Conservation (phyloP, 1,140 invertebrate genomes). For the Leptopilina boulardi region DNA sequence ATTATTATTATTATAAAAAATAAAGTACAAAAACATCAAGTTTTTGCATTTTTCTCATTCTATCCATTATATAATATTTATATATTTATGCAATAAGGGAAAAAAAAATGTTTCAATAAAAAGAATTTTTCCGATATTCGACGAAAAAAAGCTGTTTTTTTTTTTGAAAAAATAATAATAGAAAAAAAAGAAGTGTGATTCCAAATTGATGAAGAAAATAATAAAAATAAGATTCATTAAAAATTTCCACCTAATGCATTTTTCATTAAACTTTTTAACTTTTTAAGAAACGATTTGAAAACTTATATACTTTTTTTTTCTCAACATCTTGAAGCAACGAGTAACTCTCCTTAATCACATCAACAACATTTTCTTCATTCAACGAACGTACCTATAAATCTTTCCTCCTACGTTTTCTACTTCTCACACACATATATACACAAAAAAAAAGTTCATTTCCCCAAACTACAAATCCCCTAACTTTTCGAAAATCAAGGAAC, state of each 20-base stretch:
- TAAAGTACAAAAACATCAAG: too few relatives aligned
- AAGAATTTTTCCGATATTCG: too few relatives aligned
- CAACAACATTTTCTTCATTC: background rate
- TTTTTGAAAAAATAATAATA: too few relatives aligned
- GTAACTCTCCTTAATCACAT: constrained; percentile 32
- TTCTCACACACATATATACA: background rate
- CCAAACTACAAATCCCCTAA: background rate
- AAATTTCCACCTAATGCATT: background rate
- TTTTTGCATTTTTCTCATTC: too few relatives aligned
- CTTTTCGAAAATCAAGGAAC: constrained; percentile 8
- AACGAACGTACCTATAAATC: constrained; percentile 21
- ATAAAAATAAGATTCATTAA: too few relatives aligned
- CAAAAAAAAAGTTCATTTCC: background rate
- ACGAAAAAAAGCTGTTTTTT: too few relatives aligned
- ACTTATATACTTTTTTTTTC: constrained; percentile 34
- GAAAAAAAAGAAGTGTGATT: too few relatives aligned
- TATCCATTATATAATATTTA: too few relatives aligned
- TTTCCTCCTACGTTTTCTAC: constrained; percentile 17
- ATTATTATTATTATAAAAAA: too few relatives aligned
- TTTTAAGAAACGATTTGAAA: background rate
- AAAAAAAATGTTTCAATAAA: too few relatives aligned
- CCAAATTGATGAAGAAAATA: too few relatives aligned
- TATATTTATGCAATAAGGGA: too few relatives aligned
- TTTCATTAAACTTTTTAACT: background rate
- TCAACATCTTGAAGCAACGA: constrained; percentile 32